Base-by-base conservation (phyloP, 2,888 invertebrate genomes). In the Pyrocoelia pectoralis region DNA sequence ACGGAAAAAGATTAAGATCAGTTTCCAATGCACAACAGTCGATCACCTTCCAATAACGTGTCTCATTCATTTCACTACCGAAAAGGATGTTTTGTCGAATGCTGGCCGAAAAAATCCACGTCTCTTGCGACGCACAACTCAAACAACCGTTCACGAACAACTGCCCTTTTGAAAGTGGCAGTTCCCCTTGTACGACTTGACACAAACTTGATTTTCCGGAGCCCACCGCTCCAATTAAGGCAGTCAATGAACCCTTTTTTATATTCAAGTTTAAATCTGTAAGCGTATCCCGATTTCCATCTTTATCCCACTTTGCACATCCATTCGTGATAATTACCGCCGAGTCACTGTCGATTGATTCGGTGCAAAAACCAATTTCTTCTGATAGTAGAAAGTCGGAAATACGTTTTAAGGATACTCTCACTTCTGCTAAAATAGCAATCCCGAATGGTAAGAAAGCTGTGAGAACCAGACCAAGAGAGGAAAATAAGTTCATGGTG, bases 151-250 rank as follows among this genome's bases (percentile, higher is more conserved):
- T 15, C 2, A 46, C 18, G 10, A 3, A 8, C 9, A 46, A 15
- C 14, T 17, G 6, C 10, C 46, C 46, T 17, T 18, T 3, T 17
- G 18, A 17, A 15, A 17, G 8, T 10, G 9, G n/a, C 4, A 18
- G 2, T n/a, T 46, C 46, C 5, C 17, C 17, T 5, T 17, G 46
- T 46, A 46, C 6, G 1, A 18, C 17, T 17, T 86, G 83, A 1
- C 86, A 73, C 15, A 86, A 65, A 0, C 84, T 83, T 68, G 79
- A 82, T 78, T 90, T 96, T 74, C 96, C 96, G 28, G 92, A 86
- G 3, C 95, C 96, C n/a, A 95, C 95, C 0, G 94, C 88, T n/a
- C 96, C 96, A 65, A 96, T 91, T 12, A 96, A 85, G 1, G 92
- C 94, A 70, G 91, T 88, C 76, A 69, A 80, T 78, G 17, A 79